A percentile compares a stretch with the other conserved stretches of the same genome.
These are phyloP conservation scores for Poecilia gillii DNA, from an alignment of 2,797 vertebrate genomes.

Conservation along the genomic window DNA sequence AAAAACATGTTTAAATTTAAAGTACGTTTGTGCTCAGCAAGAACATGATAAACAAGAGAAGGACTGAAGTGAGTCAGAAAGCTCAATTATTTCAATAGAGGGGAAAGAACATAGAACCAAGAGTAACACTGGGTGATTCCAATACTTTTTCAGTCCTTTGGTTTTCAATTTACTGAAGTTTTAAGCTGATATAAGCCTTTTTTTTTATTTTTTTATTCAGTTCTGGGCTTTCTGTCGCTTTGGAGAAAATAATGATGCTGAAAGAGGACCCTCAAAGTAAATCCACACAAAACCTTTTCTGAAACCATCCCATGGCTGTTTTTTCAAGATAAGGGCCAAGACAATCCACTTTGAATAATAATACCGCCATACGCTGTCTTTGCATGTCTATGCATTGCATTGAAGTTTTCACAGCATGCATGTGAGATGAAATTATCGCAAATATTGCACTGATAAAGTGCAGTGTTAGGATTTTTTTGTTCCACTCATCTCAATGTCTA, in stretches of 20 bases:
- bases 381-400: conserved; percentile 16
- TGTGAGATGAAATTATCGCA: conserved; percentile 2
- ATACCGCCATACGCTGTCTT: conserved; percentile 16
- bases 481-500: background rate
- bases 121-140: conserved; percentile 43
- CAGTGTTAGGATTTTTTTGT: background rate
- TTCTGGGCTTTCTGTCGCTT: conserved; percentile 50
- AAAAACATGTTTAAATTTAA: conserved; percentile 28
- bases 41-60: conserved; percentile 16
- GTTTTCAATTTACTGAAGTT: conserved; percentile 46
- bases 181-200: conserved; percentile 55
- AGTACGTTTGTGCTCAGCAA: conserved; percentile 27
- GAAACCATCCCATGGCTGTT: conserved; percentile 51
- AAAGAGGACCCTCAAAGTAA: conserved; percentile 56
- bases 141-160: conserved; percentile 41
- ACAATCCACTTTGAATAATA: conserved; percentile 58
- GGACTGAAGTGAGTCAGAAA: conserved; percentile 15
- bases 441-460: background rate
- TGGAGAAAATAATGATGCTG: conserved; percentile 42
- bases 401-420: conserved; percentile 10
- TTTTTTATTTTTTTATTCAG: conserved; percentile 15
- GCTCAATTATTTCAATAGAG: conserved; percentile 10
- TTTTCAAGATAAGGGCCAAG: conserved; percentile 63
- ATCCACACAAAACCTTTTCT: conserved; percentile 32
- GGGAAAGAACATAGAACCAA: conserved; percentile 16